Evolutionary conservation across 1,140 invertebrate species (phyloP).

Genomic region (Zaprionus africanus): DNA sequence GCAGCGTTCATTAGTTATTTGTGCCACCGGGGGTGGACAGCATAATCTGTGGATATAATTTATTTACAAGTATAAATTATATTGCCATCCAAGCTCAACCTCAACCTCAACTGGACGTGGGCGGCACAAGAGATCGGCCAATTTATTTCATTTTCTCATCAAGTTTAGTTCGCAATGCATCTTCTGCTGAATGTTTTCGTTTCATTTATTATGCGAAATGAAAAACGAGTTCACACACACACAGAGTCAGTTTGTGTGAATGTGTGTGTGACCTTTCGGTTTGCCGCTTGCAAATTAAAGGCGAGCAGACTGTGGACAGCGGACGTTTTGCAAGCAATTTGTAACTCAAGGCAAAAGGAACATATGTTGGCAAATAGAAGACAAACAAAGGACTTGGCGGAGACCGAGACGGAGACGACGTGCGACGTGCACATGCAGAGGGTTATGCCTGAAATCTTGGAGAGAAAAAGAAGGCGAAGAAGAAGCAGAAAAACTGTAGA

Average conservation of each 20-base stretch:
- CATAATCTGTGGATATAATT: conserved; percentile 26
- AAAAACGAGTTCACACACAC: conserved; percentile 70
- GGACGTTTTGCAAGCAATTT: conserved; percentile 66
- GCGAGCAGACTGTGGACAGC: conserved; percentile 13
- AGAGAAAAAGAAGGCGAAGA: conserved; percentile 11
- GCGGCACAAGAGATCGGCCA: conserved; percentile 43
- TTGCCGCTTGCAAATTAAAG: conserved; percentile 65
- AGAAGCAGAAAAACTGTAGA: conserved; percentile 4
- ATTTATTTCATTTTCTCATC: conserved; percentile 44
- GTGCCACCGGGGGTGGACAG: not conserved
- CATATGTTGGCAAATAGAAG: conserved; percentile 81
- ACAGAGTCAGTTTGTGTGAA: not conserved
- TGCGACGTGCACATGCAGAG: conserved; percentile 21
- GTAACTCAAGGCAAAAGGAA: conserved; percentile 68
- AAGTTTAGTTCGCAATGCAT: not conserved
- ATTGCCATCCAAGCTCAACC: not conserved
- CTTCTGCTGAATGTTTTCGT: conserved; percentile 53
- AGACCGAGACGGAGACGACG: conserved; percentile 16
- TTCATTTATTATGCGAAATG: conserved; percentile 78
- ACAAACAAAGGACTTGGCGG: conserved; percentile 67
- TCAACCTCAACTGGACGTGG: not conserved
- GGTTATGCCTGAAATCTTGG: conserved; percentile 30
- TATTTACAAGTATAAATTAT: conserved; percentile 14
- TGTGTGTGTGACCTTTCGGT: conserved; percentile 11
- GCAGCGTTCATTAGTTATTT: conserved; percentile 39